These are phyloP conservation scores for Chiridota heheva DNA, from an alignment of 35 echinoderm and acorn worm species.

Conservation along the genomic window DNA sequence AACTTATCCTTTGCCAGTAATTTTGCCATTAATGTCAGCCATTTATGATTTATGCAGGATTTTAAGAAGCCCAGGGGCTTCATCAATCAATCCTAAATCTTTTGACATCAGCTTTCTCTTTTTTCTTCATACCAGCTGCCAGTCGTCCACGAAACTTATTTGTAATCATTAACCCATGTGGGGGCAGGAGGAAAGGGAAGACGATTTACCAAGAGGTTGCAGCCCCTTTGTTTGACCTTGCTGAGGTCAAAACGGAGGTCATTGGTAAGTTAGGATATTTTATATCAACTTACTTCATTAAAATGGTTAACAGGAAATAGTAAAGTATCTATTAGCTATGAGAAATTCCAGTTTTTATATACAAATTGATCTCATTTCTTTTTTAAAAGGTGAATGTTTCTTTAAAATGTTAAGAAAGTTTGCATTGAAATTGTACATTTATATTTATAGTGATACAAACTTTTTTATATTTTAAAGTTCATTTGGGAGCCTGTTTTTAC, in stretches of 20 bases:
- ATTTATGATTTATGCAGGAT: too few species aligned
- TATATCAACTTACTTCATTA: neutral
- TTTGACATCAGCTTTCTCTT: too few species aligned
- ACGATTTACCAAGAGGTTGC: constrained; percentile 63
- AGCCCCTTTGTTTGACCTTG: constrained; percentile 71
- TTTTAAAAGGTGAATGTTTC: neutral
- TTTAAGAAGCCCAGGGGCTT: too few species aligned
- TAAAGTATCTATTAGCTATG: neutral
- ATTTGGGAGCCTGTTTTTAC: too few species aligned
- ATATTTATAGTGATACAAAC: neutral
- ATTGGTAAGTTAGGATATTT: constrained; percentile 62
- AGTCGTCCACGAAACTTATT: constrained; percentile 62
- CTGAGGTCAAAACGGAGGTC: constrained; percentile 73
- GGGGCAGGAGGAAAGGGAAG: constrained; percentile 66
- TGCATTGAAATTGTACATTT: neutral
- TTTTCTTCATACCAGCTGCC: too few species aligned
- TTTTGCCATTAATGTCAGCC: too few species aligned
- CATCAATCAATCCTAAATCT: too few species aligned
- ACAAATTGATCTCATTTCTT: neutral
- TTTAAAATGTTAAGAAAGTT: neutral
- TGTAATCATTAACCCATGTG: constrained; percentile 84
- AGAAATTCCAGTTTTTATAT: neutral
- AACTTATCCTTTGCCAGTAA: too few species aligned
- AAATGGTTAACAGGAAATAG: neutral
- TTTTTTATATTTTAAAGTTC: too few species aligned